A percentile compares a stretch with the other conserved stretches of the same genome.
Conservation (phyloP, 1,140 invertebrate species). For the Orius laevigatus region DNA sequence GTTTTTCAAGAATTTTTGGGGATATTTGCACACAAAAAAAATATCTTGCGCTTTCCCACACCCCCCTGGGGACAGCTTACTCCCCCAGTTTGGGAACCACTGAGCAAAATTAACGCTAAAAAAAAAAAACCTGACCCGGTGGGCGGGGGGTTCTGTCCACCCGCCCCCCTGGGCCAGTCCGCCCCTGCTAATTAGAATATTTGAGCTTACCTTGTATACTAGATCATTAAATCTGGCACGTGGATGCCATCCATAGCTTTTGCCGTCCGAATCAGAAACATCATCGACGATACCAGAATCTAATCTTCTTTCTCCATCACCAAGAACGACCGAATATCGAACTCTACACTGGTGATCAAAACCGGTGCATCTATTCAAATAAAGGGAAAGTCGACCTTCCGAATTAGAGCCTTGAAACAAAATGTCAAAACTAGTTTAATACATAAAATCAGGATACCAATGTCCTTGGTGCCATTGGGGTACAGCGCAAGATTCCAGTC, state of each 20-base stretch:
- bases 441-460: no score
- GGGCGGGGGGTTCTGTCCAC: not conserved
- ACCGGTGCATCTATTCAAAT: slow-evolving; percentile 57
- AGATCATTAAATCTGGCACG: slow-evolving; percentile 40
- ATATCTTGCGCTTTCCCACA: no score
- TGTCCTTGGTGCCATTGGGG: slow-evolving; percentile 41
- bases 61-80: no score
- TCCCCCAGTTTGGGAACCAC: no score
- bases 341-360: slow-evolving; percentile 69
- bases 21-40: no score
- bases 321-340: slow-evolving; percentile 52
- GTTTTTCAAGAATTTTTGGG: no score
- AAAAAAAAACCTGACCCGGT: not conserved
- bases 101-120: not conserved
- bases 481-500: slow-evolving; percentile 70
- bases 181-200: not conserved
- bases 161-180: no score
- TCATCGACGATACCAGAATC: slow-evolving; percentile 66
- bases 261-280: slow-evolving; percentile 54
- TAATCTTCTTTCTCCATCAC: slow-evolving; percentile 49
- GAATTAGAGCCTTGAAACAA: not conserved
- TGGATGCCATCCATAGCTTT: slow-evolving; percentile 56
- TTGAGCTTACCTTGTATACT: slow-evolving; percentile 31
- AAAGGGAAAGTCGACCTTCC: slow-evolving; percentile 38
- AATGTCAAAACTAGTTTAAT: no score